phyloP scores from a whole-genome alignment of 2,888 invertebrate genomes.

The Tridacna gigas region DNA sequence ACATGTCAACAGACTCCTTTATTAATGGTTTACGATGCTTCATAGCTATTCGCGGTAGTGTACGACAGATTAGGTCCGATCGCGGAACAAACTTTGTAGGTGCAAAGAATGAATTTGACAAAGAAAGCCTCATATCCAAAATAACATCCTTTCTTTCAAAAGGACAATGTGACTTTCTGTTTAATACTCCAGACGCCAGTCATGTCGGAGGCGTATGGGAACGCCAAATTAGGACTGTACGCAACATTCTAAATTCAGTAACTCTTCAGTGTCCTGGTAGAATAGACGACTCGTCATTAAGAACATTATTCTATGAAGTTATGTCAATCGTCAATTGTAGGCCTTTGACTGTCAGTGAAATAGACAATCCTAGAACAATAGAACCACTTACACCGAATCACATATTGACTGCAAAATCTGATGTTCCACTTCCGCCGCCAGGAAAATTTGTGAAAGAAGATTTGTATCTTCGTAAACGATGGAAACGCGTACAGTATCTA shows the following conservation, averaged over 20 bases:
- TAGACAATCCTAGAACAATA: constrained; percentile 32
- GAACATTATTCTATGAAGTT: constrained; percentile 50
- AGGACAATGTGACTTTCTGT: no score
- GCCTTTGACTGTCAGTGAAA: constrained; percentile 47
- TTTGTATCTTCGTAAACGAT: constrained; percentile 36
- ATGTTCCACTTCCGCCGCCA: constrained; percentile 46
- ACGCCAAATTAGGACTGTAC: constrained; percentile 65
- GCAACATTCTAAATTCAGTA: constrained; percentile 61
- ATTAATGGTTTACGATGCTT: constrained; percentile 68
- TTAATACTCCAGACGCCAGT: constrained; percentile 63
- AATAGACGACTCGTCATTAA: constrained; percentile 41
- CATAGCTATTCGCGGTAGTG: constrained; percentile 63
- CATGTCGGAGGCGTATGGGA: constrained; percentile 67
- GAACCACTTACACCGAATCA: constrained; percentile 58
- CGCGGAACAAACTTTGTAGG: constrained; percentile 72
- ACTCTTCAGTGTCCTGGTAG: constrained; percentile 41
- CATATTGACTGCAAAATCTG: constrained; percentile 46
- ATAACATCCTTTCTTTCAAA: constrained; percentile 38
- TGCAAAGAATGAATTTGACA: constrained; percentile 64
- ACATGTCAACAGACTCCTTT: constrained; percentile 68
- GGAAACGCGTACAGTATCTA: constrained; percentile 43
- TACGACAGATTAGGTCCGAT: constrained; percentile 63
- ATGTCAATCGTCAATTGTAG: constrained; percentile 45
- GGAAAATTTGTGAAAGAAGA: constrained; percentile 51
- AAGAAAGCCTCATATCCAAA: constrained; percentile 3